These are phyloP conservation scores for Cotesia typhae DNA, from an alignment of 1,140 invertebrate species.

Conservation along the genomic window DNA sequence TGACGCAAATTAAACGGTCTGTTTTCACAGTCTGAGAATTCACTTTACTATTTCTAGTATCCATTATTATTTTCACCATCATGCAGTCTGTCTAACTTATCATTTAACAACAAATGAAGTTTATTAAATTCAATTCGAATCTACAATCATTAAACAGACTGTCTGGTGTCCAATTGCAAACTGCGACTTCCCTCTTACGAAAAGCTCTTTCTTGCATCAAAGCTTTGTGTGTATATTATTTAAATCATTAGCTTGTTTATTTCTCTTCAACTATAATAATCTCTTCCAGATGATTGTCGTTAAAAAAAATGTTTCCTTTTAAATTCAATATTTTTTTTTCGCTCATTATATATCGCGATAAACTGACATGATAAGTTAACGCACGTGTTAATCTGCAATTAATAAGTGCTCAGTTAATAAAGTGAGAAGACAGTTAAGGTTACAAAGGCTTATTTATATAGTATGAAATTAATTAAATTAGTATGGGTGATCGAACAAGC, in stretches of 20 bases:
- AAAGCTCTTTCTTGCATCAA: neutral
- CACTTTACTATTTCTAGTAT: neutral
- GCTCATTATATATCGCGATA: neutral
- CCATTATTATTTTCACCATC: neutral
- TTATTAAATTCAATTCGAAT: slow-evolving; percentile 29
- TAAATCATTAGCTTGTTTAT: slow-evolving; percentile 13
- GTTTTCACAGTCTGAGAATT: slow-evolving; percentile 20
- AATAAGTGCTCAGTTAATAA: neutral
- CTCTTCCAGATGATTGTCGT: slow-evolving; percentile 8
- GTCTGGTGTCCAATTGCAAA: slow-evolving; percentile 26
- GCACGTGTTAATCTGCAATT: neutral
- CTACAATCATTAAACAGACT: slow-evolving; percentile 10
- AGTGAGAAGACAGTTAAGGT: slow-evolving; percentile 2
- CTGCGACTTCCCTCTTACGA: slow-evolving; percentile 22
- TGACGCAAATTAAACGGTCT: slow-evolving; percentile 25
- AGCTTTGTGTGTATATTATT: neutral
- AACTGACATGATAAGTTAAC: too few relatives aligned
- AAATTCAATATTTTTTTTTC: neutral
- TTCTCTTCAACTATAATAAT: slow-evolving; percentile 12
- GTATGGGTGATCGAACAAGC: neutral
- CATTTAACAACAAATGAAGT: slow-evolving; percentile 19
- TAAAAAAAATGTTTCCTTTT: neutral
- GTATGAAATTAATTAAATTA: neutral
- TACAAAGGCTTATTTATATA: neutral
- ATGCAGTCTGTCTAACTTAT: neutral